Evolutionary conservation across 2,888 invertebrate species (phyloP), one percentile per base, ranked within the genome.

Genomic region (Drosophila tanythrix): DNA sequence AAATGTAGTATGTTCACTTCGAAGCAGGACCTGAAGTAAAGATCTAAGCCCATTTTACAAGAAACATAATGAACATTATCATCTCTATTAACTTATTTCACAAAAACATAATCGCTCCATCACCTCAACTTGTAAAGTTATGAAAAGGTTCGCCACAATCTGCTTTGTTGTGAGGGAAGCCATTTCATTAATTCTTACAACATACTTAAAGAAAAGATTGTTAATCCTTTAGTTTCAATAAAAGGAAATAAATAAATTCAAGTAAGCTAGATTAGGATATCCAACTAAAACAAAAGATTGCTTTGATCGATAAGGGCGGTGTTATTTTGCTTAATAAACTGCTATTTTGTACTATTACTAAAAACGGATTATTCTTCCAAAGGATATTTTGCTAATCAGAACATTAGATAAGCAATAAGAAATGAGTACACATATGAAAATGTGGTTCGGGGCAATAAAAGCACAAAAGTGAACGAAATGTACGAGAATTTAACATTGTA

Each of bases 391-490:
- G 52, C 52, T 73, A 70, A 70, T 74, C 62, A 60, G 46, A 53
- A 21, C 25, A 69, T 70, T 59, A 70, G 10, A 11, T 40, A 7
- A 3, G 51, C 67, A 79, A 75, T 43, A 59, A 33, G 55, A 71
- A 64, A 65, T 40, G 36, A 53, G 70, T 38, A 52, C 55, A 50
- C 31, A 21, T n/a, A 8, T 8, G 3, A 35, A 60, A 70, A 27
- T 29, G 35, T 60, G 36, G 57, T 57, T 62, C 46, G n/a, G 36
- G 38, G 80, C 72, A 76, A 76, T 72, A 69, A 66, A 79, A 69
- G 63, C 68, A 60, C 70, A 63, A 43, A 50, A 59, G 55, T 70
- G 46, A 67, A 61, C 33, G 33, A 33, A 33, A 31, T 73, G 59
- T 52, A 48, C 10, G 21, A 55, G n/a, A n/a, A 46, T 43, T 46